Conservation (phyloP, 2,113 vertebrate species). For the Podilymbus podiceps region DNA sequence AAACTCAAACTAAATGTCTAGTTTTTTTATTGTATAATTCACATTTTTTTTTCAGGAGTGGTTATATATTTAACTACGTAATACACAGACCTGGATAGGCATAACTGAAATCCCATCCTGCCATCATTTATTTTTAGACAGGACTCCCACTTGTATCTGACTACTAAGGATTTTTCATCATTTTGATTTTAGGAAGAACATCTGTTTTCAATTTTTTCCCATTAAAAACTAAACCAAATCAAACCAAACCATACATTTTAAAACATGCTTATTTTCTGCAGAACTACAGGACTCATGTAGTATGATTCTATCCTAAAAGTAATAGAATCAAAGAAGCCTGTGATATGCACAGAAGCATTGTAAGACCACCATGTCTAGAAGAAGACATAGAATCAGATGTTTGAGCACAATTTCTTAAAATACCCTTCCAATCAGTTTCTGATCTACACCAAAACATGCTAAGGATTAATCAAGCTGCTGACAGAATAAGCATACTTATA, state of each 20-base stretch:
- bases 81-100: not conserved
- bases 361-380: not conserved
- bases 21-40: not conserved
- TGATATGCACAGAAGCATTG: not conserved
- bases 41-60: not conserved
- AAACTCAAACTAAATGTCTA: not conserved
- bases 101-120: not conserved
- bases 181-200: not conserved
- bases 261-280: not conserved
- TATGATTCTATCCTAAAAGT: not conserved
- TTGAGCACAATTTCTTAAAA: not conserved
- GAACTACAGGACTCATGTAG: not conserved
- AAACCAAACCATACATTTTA: not conserved
- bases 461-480: not conserved
- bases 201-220: not conserved
- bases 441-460: not conserved
- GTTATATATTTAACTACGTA: not conserved
- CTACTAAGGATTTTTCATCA: not conserved
- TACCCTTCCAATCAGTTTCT: not conserved
- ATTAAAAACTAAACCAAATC: not conserved
- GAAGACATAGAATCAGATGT: not conserved
- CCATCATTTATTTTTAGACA: not conserved
- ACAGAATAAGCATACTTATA: not conserved
- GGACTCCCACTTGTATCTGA: not conserved
- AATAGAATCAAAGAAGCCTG: not conserved